These are phyloP conservation scores for Neosilurus hyrtlii DNA, from an alignment of 2,797 vertebrate genomes.

Conservation along the genomic window DNA sequence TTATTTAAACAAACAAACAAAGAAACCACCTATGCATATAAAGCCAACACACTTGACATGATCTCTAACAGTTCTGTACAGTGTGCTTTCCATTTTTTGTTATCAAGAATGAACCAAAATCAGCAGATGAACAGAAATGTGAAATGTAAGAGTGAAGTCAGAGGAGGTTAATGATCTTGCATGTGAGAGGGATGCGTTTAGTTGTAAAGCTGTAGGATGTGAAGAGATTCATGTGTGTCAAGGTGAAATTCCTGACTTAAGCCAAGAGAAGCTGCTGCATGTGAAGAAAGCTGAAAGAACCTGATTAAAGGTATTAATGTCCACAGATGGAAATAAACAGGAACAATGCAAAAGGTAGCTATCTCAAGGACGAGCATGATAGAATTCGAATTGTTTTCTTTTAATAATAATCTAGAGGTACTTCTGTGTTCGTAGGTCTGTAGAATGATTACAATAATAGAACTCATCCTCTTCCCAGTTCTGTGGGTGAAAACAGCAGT, in stretches of 20 bases:
- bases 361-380: neutral
- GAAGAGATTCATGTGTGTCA: neutral
- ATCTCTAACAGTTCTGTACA: neutral
- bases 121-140: neutral
- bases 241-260: neutral
- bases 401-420: too few relatives aligned
- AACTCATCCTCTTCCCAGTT: too few relatives aligned
- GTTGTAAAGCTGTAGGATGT: constrained; percentile 6
- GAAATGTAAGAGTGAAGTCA: neutral
- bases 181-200: neutral
- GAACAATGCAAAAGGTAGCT: neutral
- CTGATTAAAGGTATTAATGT: neutral
- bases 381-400: too few relatives aligned
- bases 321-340: neutral
- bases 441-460: too few relatives aligned
- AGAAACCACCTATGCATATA: too few relatives aligned
- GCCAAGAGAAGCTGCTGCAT: neutral
- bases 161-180: neutral
- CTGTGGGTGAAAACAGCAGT: too few relatives aligned
- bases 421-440: too few relatives aligned
- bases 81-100: too few relatives aligned
- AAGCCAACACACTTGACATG: neutral
- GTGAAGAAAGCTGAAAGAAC: neutral
- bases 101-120: neutral
- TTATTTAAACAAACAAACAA: neutral